Percentiles rank a stretch among this genome's conserved stretches.
These are phyloP conservation scores for Thermophis baileyi DNA, from an alignment of 2,113 vertebrate genomes.

Conservation along the genomic window DNA sequence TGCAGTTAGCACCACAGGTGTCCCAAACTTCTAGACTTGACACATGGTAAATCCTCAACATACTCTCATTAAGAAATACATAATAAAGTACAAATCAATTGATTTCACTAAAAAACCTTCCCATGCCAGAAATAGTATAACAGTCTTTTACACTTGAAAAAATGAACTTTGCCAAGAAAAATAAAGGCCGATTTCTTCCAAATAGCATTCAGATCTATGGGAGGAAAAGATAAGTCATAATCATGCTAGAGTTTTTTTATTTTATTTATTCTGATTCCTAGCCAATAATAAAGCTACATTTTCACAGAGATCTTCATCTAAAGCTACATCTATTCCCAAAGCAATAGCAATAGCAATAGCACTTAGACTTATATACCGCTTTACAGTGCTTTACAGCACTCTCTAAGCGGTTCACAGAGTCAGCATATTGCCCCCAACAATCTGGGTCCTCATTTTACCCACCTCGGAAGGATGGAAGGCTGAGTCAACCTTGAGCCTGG, in stretches of 20 bases:
- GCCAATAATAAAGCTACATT: conserved; percentile 12
- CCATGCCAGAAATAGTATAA: neutral
- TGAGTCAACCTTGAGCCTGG: too few species aligned
- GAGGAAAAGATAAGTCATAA: neutral
- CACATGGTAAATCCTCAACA: neutral
- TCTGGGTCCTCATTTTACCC: too few species aligned
- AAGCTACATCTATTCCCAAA: conserved; percentile 55
- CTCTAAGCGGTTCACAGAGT: too few species aligned
- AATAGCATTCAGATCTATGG: neutral
- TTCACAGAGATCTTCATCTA: conserved; percentile 41
- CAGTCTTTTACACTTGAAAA: neutral
- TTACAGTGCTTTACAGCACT: too few species aligned
- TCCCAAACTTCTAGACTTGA: neutral
- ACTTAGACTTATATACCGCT: too few species aligned
- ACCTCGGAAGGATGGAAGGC: too few species aligned
- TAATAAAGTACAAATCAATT: neutral
- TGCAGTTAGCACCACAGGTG: neutral
- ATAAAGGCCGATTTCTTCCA: neutral
- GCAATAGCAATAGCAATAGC: too few species aligned
- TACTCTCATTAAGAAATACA: neutral
- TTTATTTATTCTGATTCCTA: conserved; percentile 23
- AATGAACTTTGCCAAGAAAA: neutral
- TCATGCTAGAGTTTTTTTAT: neutral
- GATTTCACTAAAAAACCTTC: neutral
- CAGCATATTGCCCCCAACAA: too few species aligned